These are phyloP conservation scores for Drosophila kanekoi DNA, from an alignment of 2,888 invertebrate species.

Conservation along the genomic window DNA sequence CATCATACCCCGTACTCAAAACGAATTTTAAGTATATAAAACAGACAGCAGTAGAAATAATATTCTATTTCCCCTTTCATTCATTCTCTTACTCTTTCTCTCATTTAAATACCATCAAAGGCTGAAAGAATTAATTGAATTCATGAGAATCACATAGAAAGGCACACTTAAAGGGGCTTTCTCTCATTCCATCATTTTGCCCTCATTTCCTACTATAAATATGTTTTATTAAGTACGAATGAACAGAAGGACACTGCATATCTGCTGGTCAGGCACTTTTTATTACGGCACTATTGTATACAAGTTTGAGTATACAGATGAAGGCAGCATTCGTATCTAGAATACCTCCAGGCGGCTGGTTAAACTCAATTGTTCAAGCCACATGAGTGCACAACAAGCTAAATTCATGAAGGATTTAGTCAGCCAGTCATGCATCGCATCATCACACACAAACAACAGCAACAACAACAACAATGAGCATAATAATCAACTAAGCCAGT, in stretches of 20 bases:
- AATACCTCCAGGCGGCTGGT: slow-evolving; percentile 13
- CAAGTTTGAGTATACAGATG: slow-evolving; percentile 1
- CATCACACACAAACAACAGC: slow-evolving; percentile 14
- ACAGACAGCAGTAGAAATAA: too few relatives aligned
- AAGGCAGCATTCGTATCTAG: not conserved
- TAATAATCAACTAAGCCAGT: slow-evolving; percentile 7
- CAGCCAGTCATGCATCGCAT: slow-evolving; percentile 41
- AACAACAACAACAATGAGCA: slow-evolving; percentile 5
- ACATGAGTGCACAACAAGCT: slow-evolving; percentile 3
- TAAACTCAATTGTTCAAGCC: slow-evolving; percentile 32
- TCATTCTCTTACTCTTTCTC: not conserved
- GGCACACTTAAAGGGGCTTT: not conserved
- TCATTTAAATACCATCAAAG: not conserved
- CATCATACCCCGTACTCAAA: not conserved
- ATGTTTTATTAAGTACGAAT: slow-evolving; percentile 1
- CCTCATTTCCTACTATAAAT: too few relatives aligned
- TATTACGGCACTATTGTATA: not conserved
- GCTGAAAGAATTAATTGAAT: not conserved
- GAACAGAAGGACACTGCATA: not conserved
- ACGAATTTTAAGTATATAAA: too few relatives aligned
- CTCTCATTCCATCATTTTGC: too few relatives aligned
- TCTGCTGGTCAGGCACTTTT: slow-evolving; percentile 1
- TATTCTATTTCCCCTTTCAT: not conserved
- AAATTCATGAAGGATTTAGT: slow-evolving; percentile 23
- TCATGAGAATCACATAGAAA: too few relatives aligned